Evolutionary conservation across 2,888 invertebrate species (phyloP), one percentile per base, ranked within the genome.

Genomic region (Tridacna gigas): DNA sequence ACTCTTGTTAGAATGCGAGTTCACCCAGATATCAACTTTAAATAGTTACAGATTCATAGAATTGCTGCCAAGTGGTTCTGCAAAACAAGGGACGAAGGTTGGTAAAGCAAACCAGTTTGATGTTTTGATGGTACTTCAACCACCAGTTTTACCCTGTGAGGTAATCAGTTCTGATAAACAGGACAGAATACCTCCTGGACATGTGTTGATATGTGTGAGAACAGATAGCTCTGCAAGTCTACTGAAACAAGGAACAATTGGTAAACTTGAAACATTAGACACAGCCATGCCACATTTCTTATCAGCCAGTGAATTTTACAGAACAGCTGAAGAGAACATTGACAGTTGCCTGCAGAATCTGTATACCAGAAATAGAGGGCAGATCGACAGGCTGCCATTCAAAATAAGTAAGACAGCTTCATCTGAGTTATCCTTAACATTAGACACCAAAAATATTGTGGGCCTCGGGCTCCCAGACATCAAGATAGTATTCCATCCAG

Each of bases 391-490:
- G 61, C 78, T 93, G 9, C 91, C 92, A 13, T 91, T 91, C 77
- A 88, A 83, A 48, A 83, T 93, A 13, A 89, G 88, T 56, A 75
- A 89, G 45, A 73, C 90, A 26, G 73, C 89, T 12, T 82, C 88
- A 61, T 79, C 87, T 45, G 83, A 86, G 15, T 74, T 91, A 28
- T 73, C 80, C 12, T 66, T 92, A 0, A 83, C 83, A n/a, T 76
- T 93, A 45, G 91, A 93, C 77, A 91, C 92, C 0, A 85, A 88
- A 20, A 86, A 88, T 37, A 86, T 90, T 9, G 79, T 91, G 22
- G 92, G 92, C 3, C 84, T 92, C 26, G 91, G 89, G 66, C 75
- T 90, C 22, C 67, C 88, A 15, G 91, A 92, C 75, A 91, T 93
- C 11, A 88, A 77, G 71, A 83, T 93, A 13, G 84, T 78, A 25